Evolutionary conservation across 2,113 vertebrate genomes (phyloP), one percentile per base, ranked within the genome.

Genomic region (Alethe diademata): DNA sequence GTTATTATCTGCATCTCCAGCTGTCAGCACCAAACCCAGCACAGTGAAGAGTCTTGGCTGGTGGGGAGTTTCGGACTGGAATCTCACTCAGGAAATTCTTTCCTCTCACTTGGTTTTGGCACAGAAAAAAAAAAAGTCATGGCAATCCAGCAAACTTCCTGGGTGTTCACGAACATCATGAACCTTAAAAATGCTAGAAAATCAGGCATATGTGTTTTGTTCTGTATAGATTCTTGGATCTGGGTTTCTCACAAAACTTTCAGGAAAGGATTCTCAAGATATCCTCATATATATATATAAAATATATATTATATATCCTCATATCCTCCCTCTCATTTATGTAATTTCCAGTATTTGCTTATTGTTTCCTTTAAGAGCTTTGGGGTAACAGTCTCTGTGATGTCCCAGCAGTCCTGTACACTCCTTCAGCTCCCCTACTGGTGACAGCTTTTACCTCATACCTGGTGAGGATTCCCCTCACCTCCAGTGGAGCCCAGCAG

Each of bases 401-500:
- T 36, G 9, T 70, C 54, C 26, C 15, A 43, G 43, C 16, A 67
- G 15, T 14, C 33, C 54, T 6, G 22, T 3, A 0, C 25, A 51
- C 33, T 7, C 43, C 28, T 50, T 33, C 54, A 57, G 54, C 56
- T 54, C 7, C 24, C 23, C 38, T 54, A 8, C 57, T 38, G 42
- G 33, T 9, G 40, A 6, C 17, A 51, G 12, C 5, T 10, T 66
- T 62, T 45, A 6, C 14, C 43, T 54, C 33, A 3, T 17, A 12
- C 47, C 71, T 72, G 25, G 5, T 35, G 47, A 65, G 47, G 56
- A 12, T 47, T 58, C 66, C 9, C 58, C 24, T 56, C 43, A 2
- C 4, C n/a, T 81, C 11, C 9, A 4, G 25, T 9, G 28, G 28
- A 61, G n/a, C 28, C 36, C 20, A 35, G 53, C 2, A 0, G 6